Percentiles rank a stretch among this genome's conserved stretches.
Evolutionary conservation across 2,113 vertebrate genomes (phyloP).

Genomic region (Dascyllus trimaculatus): DNA sequence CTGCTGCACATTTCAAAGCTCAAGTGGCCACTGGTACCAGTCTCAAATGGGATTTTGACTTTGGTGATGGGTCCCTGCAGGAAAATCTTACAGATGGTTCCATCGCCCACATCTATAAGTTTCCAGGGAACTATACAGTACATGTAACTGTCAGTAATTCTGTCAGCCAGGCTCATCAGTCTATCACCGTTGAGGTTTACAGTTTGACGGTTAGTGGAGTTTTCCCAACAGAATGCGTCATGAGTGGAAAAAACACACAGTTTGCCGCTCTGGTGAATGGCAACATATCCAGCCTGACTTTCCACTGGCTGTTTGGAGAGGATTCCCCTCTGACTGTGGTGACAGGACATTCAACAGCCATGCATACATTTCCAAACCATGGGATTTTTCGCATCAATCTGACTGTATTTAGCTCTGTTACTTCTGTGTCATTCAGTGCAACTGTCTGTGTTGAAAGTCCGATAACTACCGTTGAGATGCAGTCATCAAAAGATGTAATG

Average conservation of each 20-base stretch:
- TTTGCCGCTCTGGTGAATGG: slow-evolving; percentile 74
- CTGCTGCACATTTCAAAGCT: slow-evolving; percentile 70
- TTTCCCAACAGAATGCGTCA: slow-evolving; percentile 70
- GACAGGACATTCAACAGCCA: slow-evolving; percentile 61
- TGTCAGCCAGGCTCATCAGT: slow-evolving; percentile 64
- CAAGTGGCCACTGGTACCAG: slow-evolving; percentile 69
- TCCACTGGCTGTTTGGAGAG: slow-evolving; percentile 85
- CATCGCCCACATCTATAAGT: slow-evolving; percentile 76
- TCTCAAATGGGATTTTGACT: slow-evolving; percentile 82
- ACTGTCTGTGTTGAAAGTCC: slow-evolving; percentile 75
- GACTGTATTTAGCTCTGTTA: slow-evolving; percentile 67
- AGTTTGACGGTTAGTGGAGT: slow-evolving; percentile 73
- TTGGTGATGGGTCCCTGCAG: slow-evolving; percentile 80
- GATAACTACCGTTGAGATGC: slow-evolving; percentile 69
- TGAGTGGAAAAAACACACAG: slow-evolving; percentile 50
- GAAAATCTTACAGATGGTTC: slow-evolving; percentile 62
- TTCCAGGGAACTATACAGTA: slow-evolving; percentile 79
- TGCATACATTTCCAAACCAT: slow-evolving; percentile 73
- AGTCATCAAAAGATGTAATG: slow-evolving; percentile 44
- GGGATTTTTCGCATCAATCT: slow-evolving; percentile 76
- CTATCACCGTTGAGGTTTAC: slow-evolving; percentile 72
- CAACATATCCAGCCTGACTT: slow-evolving; percentile 64
- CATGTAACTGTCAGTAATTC: slow-evolving; percentile 75
- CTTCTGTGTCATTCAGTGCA: slow-evolving; percentile 46
- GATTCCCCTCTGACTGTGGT: slow-evolving; percentile 53